Conservation (phyloP, 2,888 invertebrate genomes). For the Athetis lepigone region DNA sequence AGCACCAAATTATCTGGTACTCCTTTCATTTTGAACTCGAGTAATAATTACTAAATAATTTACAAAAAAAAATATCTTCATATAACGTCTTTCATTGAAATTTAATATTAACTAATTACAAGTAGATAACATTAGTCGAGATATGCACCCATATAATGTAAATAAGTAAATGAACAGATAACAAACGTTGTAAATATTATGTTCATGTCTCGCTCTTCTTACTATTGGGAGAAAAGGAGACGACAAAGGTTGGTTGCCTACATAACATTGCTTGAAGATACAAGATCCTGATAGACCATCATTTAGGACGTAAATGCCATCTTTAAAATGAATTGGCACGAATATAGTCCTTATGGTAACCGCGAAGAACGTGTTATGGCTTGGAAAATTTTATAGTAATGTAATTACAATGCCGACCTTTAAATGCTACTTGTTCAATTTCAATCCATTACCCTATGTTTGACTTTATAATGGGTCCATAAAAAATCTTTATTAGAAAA, state of each 20-base stretch:
- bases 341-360: slow-evolving; percentile 38
- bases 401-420: slow-evolving; percentile 58
- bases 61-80: no score
- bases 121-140: neutral
- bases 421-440: slow-evolving; percentile 71
- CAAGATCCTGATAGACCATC: slow-evolving; percentile 29
- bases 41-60: neutral
- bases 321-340: slow-evolving; percentile 15
- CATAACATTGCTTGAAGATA: slow-evolving; percentile 24
- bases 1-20: neutral
- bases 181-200: slow-evolving; percentile 33
- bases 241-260: neutral
- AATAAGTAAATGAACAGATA: slow-evolving; percentile 14
- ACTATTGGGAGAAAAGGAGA: slow-evolving; percentile 13
- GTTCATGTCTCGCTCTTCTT: slow-evolving; percentile 19
- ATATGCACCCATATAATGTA: neutral
- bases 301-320: slow-evolving; percentile 42
- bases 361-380: slow-evolving; percentile 28
- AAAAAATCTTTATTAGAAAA: slow-evolving; percentile 34
- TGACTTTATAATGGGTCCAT: slow-evolving; percentile 33
- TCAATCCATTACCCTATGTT: slow-evolving; percentile 58
- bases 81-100: neutral
- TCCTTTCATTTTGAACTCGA: neutral
- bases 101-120: neutral
- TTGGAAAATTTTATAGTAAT: slow-evolving; percentile 45